phyloP scores from a whole-genome alignment of 1,140 invertebrate genomes.

The Ericerus pela region DNA sequence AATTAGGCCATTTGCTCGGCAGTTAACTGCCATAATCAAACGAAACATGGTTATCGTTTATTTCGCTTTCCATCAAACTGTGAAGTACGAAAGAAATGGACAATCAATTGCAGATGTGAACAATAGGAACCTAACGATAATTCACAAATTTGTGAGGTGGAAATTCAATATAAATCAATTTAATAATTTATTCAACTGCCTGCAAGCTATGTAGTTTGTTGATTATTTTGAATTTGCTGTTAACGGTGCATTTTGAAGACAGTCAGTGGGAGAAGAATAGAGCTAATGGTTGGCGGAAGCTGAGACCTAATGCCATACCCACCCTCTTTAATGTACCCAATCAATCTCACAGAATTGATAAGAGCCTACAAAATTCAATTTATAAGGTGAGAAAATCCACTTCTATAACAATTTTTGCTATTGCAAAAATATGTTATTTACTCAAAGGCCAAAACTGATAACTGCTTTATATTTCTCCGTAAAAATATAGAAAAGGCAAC shows the following conservation, averaged over 20 bases:
- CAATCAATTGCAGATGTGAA: slow-evolving; percentile 3
- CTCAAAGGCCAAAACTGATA: too few species aligned
- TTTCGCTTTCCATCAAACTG: slow-evolving; percentile 6
- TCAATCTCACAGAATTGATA: slow-evolving; percentile 1
- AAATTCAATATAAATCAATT: not conserved
- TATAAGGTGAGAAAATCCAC: not conserved
- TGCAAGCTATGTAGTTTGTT: not conserved
- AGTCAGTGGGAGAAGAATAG: slow-evolving; percentile 3
- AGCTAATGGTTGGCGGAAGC: slow-evolving; percentile 11
- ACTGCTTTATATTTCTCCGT: too few species aligned
- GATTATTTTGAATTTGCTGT: not conserved
- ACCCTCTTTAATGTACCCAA: slow-evolving; percentile 16
- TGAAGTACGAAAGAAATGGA: slow-evolving; percentile 10
- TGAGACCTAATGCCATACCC: slow-evolving; percentile 14
- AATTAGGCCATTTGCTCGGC: too few species aligned
- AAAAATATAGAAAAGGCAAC: not conserved
- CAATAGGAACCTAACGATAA: slow-evolving; percentile 5
- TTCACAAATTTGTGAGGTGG: slow-evolving; percentile 13
- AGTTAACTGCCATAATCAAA: not conserved
- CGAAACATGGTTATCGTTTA: not conserved
- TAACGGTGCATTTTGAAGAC: slow-evolving; percentile 15
- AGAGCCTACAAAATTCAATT: not conserved
- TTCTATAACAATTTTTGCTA: not conserved
- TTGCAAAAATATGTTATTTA: too few species aligned
- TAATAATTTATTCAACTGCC: not conserved